Percentiles rank a stretch among this genome's conserved stretches.
Evolutionary conservation across 2,888 invertebrate species (phyloP).

Genomic region (Diplazon laetatorius): DNA sequence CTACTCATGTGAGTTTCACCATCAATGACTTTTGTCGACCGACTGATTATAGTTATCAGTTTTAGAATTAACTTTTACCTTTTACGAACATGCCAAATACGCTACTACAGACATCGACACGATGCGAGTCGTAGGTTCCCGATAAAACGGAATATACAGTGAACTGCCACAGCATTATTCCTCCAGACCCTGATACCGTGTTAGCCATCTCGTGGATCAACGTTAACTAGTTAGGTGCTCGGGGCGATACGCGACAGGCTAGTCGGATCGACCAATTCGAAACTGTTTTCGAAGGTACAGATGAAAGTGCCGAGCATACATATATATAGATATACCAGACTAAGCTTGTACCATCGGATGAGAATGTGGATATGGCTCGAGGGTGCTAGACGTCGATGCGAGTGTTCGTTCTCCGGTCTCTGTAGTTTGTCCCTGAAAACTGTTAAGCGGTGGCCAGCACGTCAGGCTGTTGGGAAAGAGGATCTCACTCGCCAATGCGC

Average conservation of each 20-base stretch:
- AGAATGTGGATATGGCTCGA: constrained; percentile 45
- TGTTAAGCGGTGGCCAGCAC: constrained; percentile 59
- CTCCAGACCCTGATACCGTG: constrained; percentile 14
- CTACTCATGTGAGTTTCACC: not conserved
- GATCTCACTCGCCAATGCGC: constrained; percentile 23
- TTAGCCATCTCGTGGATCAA: constrained; percentile 45
- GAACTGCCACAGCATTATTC: constrained; percentile 27
- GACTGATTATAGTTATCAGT: not conserved
- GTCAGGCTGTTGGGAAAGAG: constrained; percentile 48
- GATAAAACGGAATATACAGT: constrained; percentile 9
- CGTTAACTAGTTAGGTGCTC: constrained; percentile 57
- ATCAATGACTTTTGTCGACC: not conserved
- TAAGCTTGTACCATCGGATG: constrained; percentile 17
- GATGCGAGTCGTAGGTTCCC: constrained; percentile 35
- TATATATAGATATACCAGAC: constrained; percentile 12
- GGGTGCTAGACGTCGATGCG: constrained; percentile 36
- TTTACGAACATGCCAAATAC: too few relatives aligned
- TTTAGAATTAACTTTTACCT: too few relatives aligned
- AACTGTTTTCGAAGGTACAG: constrained; percentile 51
- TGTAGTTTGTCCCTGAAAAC: constrained; percentile 61
- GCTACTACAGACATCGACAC: too few relatives aligned
- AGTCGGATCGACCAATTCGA: constrained; percentile 52
- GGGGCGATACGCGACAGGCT: constrained; percentile 40
- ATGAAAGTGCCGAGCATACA: constrained; percentile 36
- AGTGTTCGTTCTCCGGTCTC: constrained; percentile 38